Evolutionary conservation across 2,113 vertebrate species (phyloP).

Genomic region (Brachypteracias leptosomus): DNA sequence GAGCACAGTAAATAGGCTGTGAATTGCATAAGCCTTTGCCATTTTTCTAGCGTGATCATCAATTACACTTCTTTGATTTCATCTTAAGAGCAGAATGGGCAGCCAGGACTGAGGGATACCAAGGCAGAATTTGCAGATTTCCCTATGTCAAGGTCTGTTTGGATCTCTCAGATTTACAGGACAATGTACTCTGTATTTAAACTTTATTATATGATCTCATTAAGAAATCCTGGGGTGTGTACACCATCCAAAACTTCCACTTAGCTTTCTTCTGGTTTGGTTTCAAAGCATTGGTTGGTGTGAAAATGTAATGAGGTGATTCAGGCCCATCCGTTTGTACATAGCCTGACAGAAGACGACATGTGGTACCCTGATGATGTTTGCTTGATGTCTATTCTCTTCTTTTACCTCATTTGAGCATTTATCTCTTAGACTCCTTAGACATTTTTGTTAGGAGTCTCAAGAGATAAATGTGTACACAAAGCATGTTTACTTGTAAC

Average conservation of each 20-base stretch:
- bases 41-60: neutral
- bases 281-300: neutral
- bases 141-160: neutral
- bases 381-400: neutral
- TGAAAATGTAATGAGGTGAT: neutral
- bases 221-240: neutral
- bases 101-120: neutral
- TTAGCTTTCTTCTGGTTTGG: neutral
- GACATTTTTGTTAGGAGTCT: too few species aligned
- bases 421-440: neutral
- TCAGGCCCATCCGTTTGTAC: neutral
- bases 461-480: neutral
- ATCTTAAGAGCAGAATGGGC: neutral
- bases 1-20: neutral
- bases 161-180: neutral
- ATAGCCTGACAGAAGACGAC: neutral
- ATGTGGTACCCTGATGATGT: neutral
- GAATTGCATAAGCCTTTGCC: neutral
- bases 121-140: neutral
- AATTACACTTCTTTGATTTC: neutral
- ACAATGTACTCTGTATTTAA: neutral
- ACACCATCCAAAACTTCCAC: rapidly evolving
- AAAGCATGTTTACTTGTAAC: neutral
- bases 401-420: neutral
- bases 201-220: neutral